Base-by-base conservation (phyloP, 2,888 invertebrate genomes). In the Apamea sordens region DNA sequence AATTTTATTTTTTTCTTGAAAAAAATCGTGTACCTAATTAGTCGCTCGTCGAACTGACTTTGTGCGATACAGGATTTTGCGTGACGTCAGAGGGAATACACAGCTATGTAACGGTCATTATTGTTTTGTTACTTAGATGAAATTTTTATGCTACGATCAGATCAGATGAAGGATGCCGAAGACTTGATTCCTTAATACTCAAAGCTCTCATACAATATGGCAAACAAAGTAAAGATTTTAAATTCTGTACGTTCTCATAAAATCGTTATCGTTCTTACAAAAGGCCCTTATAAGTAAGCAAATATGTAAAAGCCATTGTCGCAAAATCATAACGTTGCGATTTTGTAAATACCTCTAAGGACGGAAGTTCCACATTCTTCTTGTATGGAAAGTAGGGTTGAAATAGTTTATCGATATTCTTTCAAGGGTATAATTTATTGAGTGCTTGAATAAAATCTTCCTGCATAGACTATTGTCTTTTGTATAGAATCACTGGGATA, bases 391-490 rank as follows among this genome's bases (percentile, higher is more conserved):
- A 84, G 74, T 59, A 77, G 68, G 79, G 68, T 59, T 53, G 28
- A 50, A 79, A 78, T 80, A 80, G 76, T 59, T 59, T 67, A 65
- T 59, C 18, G 72, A 63, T 74, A 69, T 69, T 76, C 68, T 77
- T 28, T 72, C 75, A 76, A 41, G 64, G 59, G 74, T 67, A 78
- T 83, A 70, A 72, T 84, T 79, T 84, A 80, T 79, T 63, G 53
- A 24, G 50, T 65, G 21, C 65, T 36, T 73, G 73, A 78, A 78
- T 76, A 61, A 68, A 59, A 65, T 10, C 15, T 79, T 61, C 11
- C 11, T 28, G 36, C 18, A 8, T 0, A 8, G 8, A 32, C 3
- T 18, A 13, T 73, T 32, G 7, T 32, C 18, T 53, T 53, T 32
- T 32, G 32, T 32, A 32, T 32, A 32, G 15, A 53, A 32, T 15